phyloP scores from a whole-genome alignment of 2,888 invertebrate genomes.

The Lepas anatifera region DNA sequence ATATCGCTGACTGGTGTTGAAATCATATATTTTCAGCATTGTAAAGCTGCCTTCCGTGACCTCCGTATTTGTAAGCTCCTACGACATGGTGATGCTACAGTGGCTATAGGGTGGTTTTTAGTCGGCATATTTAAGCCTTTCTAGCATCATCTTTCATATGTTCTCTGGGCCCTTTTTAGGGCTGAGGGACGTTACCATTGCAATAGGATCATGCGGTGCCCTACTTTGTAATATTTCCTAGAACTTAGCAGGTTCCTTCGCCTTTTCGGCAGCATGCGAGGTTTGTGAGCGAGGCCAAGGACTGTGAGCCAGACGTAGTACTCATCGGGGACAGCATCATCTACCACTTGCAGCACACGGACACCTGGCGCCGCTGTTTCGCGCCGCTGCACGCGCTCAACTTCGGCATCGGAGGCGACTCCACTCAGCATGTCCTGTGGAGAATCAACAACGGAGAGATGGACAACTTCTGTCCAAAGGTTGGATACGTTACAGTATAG shows the following conservation, averaged over 20 bases:
- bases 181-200: too few relatives aligned
- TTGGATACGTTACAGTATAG: too few relatives aligned
- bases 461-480: slow-evolving; percentile 78
- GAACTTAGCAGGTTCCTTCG: too few relatives aligned
- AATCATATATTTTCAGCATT: too few relatives aligned
- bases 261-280: slow-evolving; percentile 55
- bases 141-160: neutral
- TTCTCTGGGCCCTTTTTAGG: too few relatives aligned
- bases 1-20: too few relatives aligned
- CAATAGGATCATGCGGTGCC: too few relatives aligned
- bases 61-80: too few relatives aligned
- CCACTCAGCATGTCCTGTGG: slow-evolving; percentile 81
- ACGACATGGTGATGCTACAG: too few relatives aligned
- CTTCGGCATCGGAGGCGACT: slow-evolving; percentile 78
- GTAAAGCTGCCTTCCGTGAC: too few relatives aligned
- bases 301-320: slow-evolving; percentile 82
- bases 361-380: slow-evolving; percentile 81
- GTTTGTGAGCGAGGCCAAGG: slow-evolving; percentile 70
- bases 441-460: slow-evolving; percentile 77
- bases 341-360: slow-evolving; percentile 65
- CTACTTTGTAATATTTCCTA: too few relatives aligned
- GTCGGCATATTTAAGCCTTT: neutral
- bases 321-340: slow-evolving; percentile 83
- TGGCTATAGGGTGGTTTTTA: too few relatives aligned
- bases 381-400: slow-evolving; percentile 84